These are phyloP conservation scores for Chroicocephalus ridibundus DNA, from an alignment of 2,113 vertebrate species.

Conservation along the genomic window DNA sequence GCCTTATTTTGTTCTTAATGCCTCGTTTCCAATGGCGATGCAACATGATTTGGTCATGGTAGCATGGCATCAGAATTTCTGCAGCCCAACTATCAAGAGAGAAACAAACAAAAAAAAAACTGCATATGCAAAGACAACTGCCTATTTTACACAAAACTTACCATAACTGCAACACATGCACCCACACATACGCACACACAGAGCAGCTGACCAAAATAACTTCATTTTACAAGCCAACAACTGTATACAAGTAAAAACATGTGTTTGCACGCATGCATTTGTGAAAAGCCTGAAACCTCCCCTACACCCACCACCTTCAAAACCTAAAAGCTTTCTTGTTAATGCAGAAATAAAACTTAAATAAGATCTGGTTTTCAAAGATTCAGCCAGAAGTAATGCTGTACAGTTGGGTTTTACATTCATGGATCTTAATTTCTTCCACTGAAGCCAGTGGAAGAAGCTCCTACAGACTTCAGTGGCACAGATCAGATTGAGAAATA, in stretches of 20 bases:
- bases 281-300: background rate
- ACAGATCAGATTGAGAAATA: background rate
- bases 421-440: background rate
- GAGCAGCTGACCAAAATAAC: background rate
- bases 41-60: slow-evolving; percentile 60
- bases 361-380: background rate
- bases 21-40: slow-evolving; percentile 55
- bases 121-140: slow-evolving; percentile 21
- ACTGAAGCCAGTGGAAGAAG: background rate
- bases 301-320: background rate
- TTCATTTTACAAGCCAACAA: background rate
- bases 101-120: slow-evolving; percentile 61
- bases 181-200: background rate
- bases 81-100: slow-evolving; percentile 54
- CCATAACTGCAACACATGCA: background rate
- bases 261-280: fast-evolving
- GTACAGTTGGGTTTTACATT: background rate
- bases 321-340: background rate
- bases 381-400: background rate
- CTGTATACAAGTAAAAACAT: background rate
- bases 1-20: slow-evolving; percentile 68
- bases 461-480: background rate
- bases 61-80: slow-evolving; percentile 57
- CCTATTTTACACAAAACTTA: slow-evolving; percentile 19
- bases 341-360: background rate